A percentile compares a stretch with the other conserved stretches of the same genome.
Conservation (phyloP, 2,797 vertebrate species). For the Neosilurus mollespiculum region DNA sequence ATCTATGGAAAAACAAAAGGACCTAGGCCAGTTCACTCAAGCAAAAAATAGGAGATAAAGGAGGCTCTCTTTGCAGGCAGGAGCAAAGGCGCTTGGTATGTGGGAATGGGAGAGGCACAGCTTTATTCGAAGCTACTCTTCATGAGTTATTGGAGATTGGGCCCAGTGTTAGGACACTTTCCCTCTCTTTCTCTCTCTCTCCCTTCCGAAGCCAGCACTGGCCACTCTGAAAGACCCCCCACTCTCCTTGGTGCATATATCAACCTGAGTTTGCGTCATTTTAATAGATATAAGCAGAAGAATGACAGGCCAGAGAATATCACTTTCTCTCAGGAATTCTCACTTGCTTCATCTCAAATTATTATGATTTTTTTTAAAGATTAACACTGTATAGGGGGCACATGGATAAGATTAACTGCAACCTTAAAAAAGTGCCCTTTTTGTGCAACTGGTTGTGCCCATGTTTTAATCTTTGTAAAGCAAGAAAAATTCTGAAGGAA, state of each 20-base stretch:
- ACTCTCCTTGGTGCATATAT: constrained; percentile 40
- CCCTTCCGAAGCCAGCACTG: constrained; percentile 47
- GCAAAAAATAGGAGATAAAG: constrained; percentile 90
- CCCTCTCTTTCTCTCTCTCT: constrained; percentile 56
- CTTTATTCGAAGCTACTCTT: constrained; percentile 76
- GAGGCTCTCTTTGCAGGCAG: constrained; percentile 86
- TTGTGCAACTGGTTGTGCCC: not conserved
- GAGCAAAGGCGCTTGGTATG: constrained; percentile 84
- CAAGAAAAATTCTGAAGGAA: not conserved
- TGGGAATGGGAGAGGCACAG: constrained; percentile 80
- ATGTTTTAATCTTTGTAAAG: not conserved
- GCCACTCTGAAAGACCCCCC: constrained; percentile 45
- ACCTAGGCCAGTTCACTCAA: constrained; percentile 85
- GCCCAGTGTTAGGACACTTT: constrained; percentile 61
- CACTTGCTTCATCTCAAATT: not conserved
- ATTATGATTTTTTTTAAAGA: not conserved
- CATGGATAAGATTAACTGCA: not conserved
- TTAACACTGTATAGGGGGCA: not conserved
- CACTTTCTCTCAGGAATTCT: not conserved
- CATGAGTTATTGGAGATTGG: constrained; percentile 78
- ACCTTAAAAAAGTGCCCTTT: not conserved
- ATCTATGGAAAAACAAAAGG: constrained; percentile 94
- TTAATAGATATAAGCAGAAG: constrained; percentile 14
- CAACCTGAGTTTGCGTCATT: constrained; percentile 26
- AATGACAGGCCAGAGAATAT: not conserved